These are phyloP conservation scores for Diachrysia chrysitis DNA, from an alignment of 2,888 invertebrate species.

Conservation along the genomic window DNA sequence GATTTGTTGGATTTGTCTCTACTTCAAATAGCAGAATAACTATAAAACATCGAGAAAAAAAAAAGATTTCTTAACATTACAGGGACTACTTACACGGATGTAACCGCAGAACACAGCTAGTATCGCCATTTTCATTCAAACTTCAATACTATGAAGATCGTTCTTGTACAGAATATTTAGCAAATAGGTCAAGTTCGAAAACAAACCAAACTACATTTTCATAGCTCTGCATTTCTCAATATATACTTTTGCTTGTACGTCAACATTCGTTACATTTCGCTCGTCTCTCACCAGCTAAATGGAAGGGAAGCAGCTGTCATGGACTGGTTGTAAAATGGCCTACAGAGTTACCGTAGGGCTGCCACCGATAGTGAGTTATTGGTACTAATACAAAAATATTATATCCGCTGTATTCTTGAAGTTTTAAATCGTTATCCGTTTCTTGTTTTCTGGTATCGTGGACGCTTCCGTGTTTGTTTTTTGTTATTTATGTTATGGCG, in stretches of 20 bases:
- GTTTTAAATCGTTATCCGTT: slow-evolving; percentile 27
- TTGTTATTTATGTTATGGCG: slow-evolving; percentile 23
- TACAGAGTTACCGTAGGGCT: slow-evolving; percentile 46
- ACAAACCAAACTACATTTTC: slow-evolving; percentile 8
- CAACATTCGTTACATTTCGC: slow-evolving; percentile 53
- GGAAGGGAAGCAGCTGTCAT: slow-evolving; percentile 73
- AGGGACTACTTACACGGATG: no score
- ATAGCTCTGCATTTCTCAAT: slow-evolving; percentile 10
- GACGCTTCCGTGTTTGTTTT: background rate
- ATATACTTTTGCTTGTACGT: slow-evolving; percentile 35
- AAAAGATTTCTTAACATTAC: no score
- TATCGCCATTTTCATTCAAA: no score
- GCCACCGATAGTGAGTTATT: slow-evolving; percentile 39
- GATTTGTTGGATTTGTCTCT: no score
- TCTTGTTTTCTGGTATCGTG: slow-evolving; percentile 22
- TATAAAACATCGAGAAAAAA: no score
- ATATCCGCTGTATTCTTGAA: slow-evolving; percentile 40
- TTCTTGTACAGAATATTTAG: background rate
- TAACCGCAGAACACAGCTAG: no score
- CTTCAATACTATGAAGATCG: no score
- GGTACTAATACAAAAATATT: slow-evolving; percentile 49
- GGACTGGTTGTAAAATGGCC: slow-evolving; percentile 65
- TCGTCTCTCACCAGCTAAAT: slow-evolving; percentile 59
- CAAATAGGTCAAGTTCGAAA: background rate
- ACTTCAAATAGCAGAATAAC: no score